Conservation (phyloP, 2,797 vertebrate genomes). For the Rhincodon typus region DNA sequence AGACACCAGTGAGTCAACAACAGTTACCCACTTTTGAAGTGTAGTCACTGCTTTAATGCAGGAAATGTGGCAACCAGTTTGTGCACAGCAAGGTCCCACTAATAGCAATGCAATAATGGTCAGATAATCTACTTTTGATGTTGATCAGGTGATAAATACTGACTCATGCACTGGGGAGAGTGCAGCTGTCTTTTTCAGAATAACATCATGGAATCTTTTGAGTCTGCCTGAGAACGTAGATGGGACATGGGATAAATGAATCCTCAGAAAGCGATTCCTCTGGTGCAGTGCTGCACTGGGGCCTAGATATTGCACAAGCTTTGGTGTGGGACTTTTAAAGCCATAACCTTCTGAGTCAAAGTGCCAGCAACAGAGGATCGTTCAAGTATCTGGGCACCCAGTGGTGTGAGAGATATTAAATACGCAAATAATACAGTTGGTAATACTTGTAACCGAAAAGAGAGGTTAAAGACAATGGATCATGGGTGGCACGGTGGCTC, state of each 20-base stretch:
- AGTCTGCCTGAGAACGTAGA: neutral
- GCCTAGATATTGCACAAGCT: neutral
- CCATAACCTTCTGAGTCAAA: neutral
- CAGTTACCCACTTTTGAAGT: neutral
- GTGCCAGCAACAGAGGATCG: neutral
- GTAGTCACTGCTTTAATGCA: neutral
- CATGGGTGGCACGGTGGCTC: too few species aligned
- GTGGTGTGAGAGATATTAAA: neutral
- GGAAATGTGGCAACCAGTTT: neutral
- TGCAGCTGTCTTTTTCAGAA: neutral
- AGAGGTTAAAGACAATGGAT: conserved; percentile 33
- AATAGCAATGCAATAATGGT: neutral
- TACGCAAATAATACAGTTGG: neutral
- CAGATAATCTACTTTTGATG: neutral
- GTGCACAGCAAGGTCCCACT: neutral
- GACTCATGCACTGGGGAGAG: neutral
- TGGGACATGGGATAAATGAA: neutral
- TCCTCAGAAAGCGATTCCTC: neutral
- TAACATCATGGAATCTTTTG: neutral
- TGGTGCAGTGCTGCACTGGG: neutral
- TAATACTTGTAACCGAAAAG: neutral
- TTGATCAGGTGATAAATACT: neutral
- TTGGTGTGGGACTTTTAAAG: neutral
- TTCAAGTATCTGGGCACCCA: neutral
- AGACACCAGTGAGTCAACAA: conserved; percentile 54